Conservation (phyloP, 2,888 invertebrate species). For the Boloria selene region DNA sequence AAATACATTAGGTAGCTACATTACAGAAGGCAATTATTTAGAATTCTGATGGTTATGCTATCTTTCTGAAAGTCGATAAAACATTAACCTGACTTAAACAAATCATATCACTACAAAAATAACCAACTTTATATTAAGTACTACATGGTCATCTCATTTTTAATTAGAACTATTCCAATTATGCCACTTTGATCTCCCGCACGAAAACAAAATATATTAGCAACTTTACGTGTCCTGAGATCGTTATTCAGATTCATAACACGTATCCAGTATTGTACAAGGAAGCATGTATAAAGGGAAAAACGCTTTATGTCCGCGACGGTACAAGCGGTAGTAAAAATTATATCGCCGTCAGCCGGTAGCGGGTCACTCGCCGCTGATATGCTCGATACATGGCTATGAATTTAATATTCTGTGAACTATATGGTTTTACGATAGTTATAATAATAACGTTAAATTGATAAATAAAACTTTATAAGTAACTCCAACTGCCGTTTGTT, state of each 20-base stretch:
- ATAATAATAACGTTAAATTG: conserved; percentile 21
- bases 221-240: neutral
- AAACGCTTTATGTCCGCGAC: conserved; percentile 44
- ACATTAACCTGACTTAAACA: too few species aligned
- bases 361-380: conserved; percentile 52
- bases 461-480: conserved; percentile 12
- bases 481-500: neutral
- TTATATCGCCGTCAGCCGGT: conserved; percentile 60
- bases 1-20: too few species aligned
- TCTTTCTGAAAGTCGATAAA: too few species aligned
- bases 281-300: conserved; percentile 28
- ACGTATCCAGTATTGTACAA: conserved; percentile 21
- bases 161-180: neutral
- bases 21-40: too few species aligned
- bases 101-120: neutral
- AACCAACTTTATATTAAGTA: too few species aligned
- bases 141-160: too few species aligned
- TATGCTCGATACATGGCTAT: conserved; percentile 34
- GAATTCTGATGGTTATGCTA: too few species aligned
- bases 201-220: neutral
- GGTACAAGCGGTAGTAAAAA: conserved; percentile 59
- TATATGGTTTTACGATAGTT: conserved; percentile 25
- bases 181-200: neutral
- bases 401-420: conserved; percentile 25
- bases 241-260: conserved; percentile 28